These are phyloP conservation scores for Halichondria panicea DNA, from an alignment of 37 sponge, comb jelly and placozoan genomes.

Conservation along the genomic window DNA sequence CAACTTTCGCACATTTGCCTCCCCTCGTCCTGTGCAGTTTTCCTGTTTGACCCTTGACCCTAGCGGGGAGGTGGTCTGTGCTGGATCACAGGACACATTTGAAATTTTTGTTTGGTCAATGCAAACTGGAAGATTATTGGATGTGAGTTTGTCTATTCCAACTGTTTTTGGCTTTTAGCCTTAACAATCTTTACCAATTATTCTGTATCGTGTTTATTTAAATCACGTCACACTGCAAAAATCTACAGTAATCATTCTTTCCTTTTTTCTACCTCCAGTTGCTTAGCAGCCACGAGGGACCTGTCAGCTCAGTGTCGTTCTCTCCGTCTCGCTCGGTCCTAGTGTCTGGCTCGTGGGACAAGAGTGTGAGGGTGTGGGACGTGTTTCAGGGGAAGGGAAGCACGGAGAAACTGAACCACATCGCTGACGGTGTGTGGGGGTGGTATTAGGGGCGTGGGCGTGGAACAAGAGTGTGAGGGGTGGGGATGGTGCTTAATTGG, in stretches of 20 bases:
- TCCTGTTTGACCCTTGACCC: slow-evolving; percentile 82
- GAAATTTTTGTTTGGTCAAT: slow-evolving; percentile 97
- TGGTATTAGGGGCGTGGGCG: background rate
- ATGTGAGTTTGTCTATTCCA: slow-evolving; percentile 38
- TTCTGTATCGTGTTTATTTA: too few relatives aligned
- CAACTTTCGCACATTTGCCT: slow-evolving; percentile 93
- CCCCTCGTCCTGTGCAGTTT: slow-evolving; percentile 95
- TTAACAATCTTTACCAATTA: too few relatives aligned
- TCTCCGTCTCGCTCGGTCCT: slow-evolving; percentile 58
- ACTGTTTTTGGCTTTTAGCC: too few relatives aligned
- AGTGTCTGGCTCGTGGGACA: slow-evolving; percentile 94
- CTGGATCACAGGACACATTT: slow-evolving; percentile 95
- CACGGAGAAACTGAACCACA: slow-evolving; percentile 68
- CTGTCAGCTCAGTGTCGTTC: slow-evolving; percentile 78
- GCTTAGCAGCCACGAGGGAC: slow-evolving; percentile 89
- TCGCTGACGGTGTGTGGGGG: slow-evolving; percentile 59
- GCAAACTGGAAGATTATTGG: slow-evolving; percentile 93
- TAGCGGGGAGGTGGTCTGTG: slow-evolving; percentile 93
- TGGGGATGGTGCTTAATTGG: too few relatives aligned
- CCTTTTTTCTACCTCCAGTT: slow-evolving; percentile 48
- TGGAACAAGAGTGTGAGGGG: too few relatives aligned
- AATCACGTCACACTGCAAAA: background rate
- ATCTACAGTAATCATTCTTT: background rate
- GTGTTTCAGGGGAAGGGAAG: slow-evolving; percentile 82
- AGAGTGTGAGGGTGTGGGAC: slow-evolving; percentile 90